A percentile compares a stretch with the other conserved stretches of the same genome.
These are phyloP conservation scores for Megaceryle alcyon DNA, from an alignment of 2,797 vertebrate species.

Conservation along the genomic window DNA sequence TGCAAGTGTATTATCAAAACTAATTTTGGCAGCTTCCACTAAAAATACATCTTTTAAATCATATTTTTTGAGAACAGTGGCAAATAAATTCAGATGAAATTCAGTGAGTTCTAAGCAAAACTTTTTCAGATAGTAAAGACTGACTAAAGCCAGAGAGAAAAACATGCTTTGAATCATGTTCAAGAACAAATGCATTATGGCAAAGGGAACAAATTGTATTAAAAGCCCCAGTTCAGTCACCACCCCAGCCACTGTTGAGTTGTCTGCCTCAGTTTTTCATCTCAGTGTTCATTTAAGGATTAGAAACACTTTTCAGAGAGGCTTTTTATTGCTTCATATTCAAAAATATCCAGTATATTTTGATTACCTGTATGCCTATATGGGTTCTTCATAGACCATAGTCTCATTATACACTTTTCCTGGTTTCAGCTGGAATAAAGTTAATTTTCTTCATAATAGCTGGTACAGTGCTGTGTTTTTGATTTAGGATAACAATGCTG, in stretches of 20 bases:
- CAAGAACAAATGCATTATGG: neutral
- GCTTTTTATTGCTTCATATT: neutral
- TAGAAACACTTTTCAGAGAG: neutral
- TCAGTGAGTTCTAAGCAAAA: neutral
- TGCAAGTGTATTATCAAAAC: neutral
- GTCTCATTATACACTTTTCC: neutral
- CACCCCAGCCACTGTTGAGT: neutral
- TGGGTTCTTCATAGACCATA: neutral
- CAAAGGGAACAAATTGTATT: neutral
- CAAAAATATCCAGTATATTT: neutral
- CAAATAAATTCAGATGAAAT: neutral
- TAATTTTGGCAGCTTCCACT: neutral
- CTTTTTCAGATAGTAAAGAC: neutral
- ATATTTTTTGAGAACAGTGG: neutral
- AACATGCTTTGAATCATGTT: neutral
- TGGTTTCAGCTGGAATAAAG: neutral
- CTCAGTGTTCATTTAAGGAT: neutral
- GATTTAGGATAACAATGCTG: neutral
- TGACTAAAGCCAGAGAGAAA: neutral
- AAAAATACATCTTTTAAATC: neutral
- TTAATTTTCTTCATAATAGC: neutral
- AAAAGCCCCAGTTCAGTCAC: neutral
- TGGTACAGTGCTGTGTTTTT: neutral
- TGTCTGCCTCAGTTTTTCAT: neutral
- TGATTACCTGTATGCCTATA: accelerated